These are phyloP conservation scores for Heliconius ethilla DNA, from an alignment of 2,888 invertebrate genomes.

Conservation along the genomic window DNA sequence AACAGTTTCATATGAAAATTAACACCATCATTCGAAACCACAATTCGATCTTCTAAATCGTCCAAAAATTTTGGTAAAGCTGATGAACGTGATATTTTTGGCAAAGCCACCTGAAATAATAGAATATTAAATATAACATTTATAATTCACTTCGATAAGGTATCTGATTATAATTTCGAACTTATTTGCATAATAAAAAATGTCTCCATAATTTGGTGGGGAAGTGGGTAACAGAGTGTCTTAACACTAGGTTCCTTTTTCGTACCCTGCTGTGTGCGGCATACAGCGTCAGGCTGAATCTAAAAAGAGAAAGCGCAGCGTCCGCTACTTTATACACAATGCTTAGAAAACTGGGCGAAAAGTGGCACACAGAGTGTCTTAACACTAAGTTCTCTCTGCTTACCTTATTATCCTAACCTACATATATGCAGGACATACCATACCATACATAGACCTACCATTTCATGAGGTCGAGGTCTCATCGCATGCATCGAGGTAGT, in stretches of 20 bases:
- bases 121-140: background rate
- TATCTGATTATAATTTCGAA: no score
- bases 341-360: background rate
- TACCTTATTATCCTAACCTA: background rate
- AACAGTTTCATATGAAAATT: constrained; percentile 15
- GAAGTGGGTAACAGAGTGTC: background rate
- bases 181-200: no score
- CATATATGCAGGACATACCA: background rate
- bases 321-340: background rate
- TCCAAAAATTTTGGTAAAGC: background rate
- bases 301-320: no score
- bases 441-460: constrained; percentile 11
- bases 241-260: background rate
- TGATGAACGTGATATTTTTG: background rate
- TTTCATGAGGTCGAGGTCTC: constrained; percentile 35
- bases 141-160: background rate
- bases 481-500: constrained; percentile 33
- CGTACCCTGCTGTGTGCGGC: no score
- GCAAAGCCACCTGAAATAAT: background rate
- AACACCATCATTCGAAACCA: constrained; percentile 12
- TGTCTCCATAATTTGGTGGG: no score
- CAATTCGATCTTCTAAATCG: background rate
- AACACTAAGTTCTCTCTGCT: background rate
- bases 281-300: no score
- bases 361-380: background rate